A percentile compares a stretch with the other conserved stretches of the same genome.
Evolutionary conservation across 2,888 invertebrate genomes (phyloP).

Genomic region (Drosophila mulleri): DNA sequence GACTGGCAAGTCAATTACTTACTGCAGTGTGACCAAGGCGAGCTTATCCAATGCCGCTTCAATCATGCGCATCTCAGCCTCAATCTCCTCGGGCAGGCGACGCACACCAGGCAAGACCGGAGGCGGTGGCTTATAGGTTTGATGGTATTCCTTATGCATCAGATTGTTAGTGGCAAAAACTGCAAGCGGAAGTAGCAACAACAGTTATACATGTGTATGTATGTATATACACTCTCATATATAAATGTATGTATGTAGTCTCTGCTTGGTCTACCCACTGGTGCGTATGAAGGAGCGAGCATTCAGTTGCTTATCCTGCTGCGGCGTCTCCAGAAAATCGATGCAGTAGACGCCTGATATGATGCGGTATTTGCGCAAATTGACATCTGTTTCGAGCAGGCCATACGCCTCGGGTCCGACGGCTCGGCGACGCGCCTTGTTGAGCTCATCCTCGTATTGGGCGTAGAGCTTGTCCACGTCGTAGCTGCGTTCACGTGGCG

Average conservation of each 20-base stretch:
- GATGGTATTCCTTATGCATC: constrained; percentile 87
- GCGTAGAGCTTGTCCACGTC: constrained; percentile 85
- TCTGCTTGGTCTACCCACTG: constrained; percentile 61
- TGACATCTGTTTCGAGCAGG: constrained; percentile 88
- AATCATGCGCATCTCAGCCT: constrained; percentile 90
- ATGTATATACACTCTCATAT: not conserved
- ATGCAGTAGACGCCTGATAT: constrained; percentile 92
- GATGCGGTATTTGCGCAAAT: constrained; percentile 90
- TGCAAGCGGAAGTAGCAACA: constrained; percentile 35
- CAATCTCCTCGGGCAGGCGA: constrained; percentile 92
- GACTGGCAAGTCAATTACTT: constrained; percentile 70
- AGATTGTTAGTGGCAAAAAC: constrained; percentile 86
- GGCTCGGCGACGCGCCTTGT: constrained; percentile 78
- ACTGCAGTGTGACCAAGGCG: constrained; percentile 90
- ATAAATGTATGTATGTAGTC: not conserved
- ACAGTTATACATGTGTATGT: not conserved
- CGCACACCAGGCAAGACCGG: constrained; percentile 88
- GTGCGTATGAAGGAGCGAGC: constrained; percentile 83
- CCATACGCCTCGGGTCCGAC: constrained; percentile 83
- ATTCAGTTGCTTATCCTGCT: constrained; percentile 87
- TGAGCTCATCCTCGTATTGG: constrained; percentile 84
- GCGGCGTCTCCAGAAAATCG: constrained; percentile 91
- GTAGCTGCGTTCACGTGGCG: constrained; percentile 71
- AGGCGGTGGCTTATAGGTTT: constrained; percentile 89
- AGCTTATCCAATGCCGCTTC: constrained; percentile 91